These are phyloP conservation scores for Battus philenor DNA, from an alignment of 1,140 invertebrate genomes.

Conservation along the genomic window DNA sequence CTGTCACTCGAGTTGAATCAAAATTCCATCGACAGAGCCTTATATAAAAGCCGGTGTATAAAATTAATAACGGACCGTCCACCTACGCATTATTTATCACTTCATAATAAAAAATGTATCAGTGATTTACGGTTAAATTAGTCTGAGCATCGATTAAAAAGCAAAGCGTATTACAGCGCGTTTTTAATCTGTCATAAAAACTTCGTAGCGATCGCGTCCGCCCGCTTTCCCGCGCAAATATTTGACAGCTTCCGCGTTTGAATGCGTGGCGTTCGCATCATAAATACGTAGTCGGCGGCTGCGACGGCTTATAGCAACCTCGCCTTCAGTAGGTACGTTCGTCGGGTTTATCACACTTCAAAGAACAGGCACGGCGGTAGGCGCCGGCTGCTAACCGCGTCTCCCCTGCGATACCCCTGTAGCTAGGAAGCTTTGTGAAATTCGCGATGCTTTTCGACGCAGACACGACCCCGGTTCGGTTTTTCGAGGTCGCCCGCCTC, in stretches of 20 bases:
- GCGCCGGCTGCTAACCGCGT: conserved; percentile 44
- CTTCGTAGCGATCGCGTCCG: conserved; percentile 2
- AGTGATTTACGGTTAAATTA: conserved; percentile 6
- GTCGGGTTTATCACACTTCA: conserved; percentile 60
- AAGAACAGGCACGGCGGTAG: conserved; percentile 34
- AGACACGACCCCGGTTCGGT: conserved; percentile 47
- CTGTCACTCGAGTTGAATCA: background rate
- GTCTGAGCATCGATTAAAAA: conserved; percentile 7
- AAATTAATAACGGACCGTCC: no score
- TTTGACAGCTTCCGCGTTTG: conserved; percentile 12
- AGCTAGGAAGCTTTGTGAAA: conserved; percentile 68
- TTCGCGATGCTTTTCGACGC: conserved; percentile 54
- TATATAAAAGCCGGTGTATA: no score
- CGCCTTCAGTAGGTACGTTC: conserved; percentile 26
- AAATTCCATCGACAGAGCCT: no score
- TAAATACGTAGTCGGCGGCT: conserved; percentile 7
- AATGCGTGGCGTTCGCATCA: conserved; percentile 1
- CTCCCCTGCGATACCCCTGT: conserved; percentile 39
- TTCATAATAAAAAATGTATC: conserved; percentile 6
- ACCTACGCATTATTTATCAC: background rate
- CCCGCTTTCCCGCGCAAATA: conserved; percentile 17
- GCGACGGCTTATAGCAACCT: conserved; percentile 10
- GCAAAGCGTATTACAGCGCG: conserved; percentile 13
- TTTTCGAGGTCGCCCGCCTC: conserved; percentile 53
- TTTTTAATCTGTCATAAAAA: conserved; percentile 13